Evolutionary conservation across 2,797 vertebrate genomes (phyloP).

Genomic region (Melanogrammus aeglefinus): DNA sequence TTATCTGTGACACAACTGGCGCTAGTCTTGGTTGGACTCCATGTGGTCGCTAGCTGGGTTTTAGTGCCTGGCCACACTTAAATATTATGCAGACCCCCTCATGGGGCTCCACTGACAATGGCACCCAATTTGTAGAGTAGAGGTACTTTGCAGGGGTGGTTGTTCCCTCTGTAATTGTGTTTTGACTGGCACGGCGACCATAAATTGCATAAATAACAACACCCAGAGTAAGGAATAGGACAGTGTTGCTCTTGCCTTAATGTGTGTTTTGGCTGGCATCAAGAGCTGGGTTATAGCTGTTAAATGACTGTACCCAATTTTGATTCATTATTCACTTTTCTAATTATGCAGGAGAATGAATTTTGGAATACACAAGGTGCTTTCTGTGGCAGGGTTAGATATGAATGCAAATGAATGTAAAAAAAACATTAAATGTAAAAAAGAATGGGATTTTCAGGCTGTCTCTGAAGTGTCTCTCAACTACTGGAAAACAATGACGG

Average conservation of each 20-base stretch:
- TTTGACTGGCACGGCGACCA: not conserved
- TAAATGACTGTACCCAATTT: not conserved
- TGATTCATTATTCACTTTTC: not conserved
- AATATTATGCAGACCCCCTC: not conserved
- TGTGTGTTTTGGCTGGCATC: not conserved
- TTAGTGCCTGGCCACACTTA: not conserved
- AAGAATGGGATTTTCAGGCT: not conserved
- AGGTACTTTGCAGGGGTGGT: not conserved
- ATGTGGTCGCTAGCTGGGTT: not conserved
- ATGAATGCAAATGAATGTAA: not conserved
- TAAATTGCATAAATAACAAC: not conserved
- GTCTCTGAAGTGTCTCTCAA: not conserved
- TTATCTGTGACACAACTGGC: not conserved
- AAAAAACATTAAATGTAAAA: not conserved
- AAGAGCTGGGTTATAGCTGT: not conserved
- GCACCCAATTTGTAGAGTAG: not conserved
- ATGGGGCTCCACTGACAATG: not conserved
- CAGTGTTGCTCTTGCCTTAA: not conserved
- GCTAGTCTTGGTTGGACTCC: not conserved
- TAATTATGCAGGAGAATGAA: not conserved
- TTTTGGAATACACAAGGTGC: not conserved
- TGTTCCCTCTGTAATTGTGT: constrained; percentile 1
- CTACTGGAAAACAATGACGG: not conserved
- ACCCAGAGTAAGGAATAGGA: not conserved
- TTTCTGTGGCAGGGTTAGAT: not conserved